These are phyloP conservation scores for Trissolcus brochymenae DNA, from an alignment of 2,888 invertebrate genomes.

Conservation along the genomic window DNA sequence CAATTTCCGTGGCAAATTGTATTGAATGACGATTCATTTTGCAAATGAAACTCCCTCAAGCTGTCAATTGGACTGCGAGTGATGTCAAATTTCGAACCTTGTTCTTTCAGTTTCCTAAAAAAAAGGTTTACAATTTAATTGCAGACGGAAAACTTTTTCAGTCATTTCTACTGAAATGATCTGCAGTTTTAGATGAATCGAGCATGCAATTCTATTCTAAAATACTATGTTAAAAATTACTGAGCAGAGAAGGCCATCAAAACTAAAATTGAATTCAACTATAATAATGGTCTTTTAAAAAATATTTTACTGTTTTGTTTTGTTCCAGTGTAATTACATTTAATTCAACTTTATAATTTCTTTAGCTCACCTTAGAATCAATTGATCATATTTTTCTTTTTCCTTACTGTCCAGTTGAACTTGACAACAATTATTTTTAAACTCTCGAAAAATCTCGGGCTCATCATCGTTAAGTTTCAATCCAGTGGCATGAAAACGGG, in stretches of 20 bases:
- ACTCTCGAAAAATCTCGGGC: slow-evolving; percentile 65
- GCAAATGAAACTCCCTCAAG: slow-evolving; percentile 3
- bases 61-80: slow-evolving; percentile 37
- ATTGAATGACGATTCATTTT: neutral
- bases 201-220: no score
- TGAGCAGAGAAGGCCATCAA: no score
- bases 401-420: neutral
- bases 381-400: slow-evolving; percentile 7
- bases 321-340: no score
- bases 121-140: slow-evolving; percentile 17
- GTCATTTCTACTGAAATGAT: neutral
- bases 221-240: no score
- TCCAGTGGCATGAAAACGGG: slow-evolving; percentile 67
- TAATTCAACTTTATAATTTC: no score
- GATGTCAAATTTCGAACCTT: slow-evolving; percentile 39
- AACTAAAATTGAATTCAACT: no score
- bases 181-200: no score
- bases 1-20: slow-evolving; percentile 56
- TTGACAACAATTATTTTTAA: slow-evolving; percentile 61
- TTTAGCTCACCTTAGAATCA: slow-evolving; percentile 11
- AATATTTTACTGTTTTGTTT: no score
- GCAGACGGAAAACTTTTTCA: no score
- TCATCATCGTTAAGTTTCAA: slow-evolving; percentile 61
- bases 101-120: slow-evolving; percentile 43
- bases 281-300: no score